Percentiles rank a stretch among this genome's conserved stretches.
Evolutionary conservation across 2,797 vertebrate species (phyloP).

Genomic region (Falco cherrug): DNA sequence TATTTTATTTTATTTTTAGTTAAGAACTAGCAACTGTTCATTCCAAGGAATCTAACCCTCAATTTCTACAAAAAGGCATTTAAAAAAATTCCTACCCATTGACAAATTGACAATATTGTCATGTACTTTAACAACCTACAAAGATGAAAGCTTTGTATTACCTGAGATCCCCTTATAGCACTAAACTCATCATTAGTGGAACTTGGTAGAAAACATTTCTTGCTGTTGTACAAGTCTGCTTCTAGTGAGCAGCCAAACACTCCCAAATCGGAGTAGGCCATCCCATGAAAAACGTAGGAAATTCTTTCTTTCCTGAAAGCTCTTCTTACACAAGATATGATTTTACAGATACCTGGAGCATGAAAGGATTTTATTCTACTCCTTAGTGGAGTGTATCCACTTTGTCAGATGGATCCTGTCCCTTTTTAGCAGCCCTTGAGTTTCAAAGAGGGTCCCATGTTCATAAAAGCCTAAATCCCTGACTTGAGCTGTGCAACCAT

Average conservation of each 20-base stretch:
- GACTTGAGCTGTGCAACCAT: neutral
- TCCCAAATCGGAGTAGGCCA: neutral
- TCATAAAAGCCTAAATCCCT: neutral
- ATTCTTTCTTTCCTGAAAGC: neutral
- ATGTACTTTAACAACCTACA: neutral
- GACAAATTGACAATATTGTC: neutral
- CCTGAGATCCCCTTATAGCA: neutral
- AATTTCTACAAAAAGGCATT: neutral
- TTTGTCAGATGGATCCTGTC: neutral
- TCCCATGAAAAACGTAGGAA: neutral
- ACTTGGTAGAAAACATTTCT: neutral
- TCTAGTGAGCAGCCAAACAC: neutral
- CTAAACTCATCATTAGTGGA: neutral
- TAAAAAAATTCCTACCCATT: neutral
- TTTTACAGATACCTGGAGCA: neutral
- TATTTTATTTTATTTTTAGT: neutral
- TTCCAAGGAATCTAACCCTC: neutral
- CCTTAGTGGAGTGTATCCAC: neutral
- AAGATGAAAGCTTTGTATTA: neutral
- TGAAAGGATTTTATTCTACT: neutral
- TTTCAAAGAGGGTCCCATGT: neutral
- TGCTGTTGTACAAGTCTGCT: neutral
- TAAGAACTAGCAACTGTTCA: neutral
- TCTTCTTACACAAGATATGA: neutral
- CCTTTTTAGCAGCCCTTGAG: neutral